Conservation (phyloP, 2,888 invertebrate genomes). For the Caenorhabditis sulstoni region DNA sequence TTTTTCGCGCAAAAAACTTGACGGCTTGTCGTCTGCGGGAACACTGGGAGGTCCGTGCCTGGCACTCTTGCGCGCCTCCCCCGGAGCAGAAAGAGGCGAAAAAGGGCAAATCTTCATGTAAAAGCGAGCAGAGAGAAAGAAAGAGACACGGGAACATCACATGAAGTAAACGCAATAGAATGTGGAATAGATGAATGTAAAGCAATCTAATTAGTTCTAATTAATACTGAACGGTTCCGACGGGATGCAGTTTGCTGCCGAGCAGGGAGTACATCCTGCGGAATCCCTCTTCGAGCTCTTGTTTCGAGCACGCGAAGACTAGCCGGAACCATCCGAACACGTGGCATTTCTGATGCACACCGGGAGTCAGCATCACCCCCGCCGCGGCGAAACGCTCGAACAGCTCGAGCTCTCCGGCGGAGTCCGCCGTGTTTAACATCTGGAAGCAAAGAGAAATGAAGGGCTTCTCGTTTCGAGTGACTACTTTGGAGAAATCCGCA, state of each 20-base stretch:
- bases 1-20: conserved; percentile 28
- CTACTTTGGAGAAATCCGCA: conserved; percentile 68
- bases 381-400: conserved; percentile 57
- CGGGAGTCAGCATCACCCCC: conserved; percentile 77
- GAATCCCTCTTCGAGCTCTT: conserved; percentile 75
- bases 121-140: conserved; percentile 15
- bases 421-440: conserved; percentile 45
- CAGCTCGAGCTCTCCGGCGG: conserved; percentile 59
- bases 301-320: conserved; percentile 72
- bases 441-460: conserved; percentile 30
- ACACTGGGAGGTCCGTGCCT: conserved; percentile 55
- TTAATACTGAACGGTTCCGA: conserved; percentile 42
- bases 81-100: conserved; percentile 32
- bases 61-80: conserved; percentile 24
- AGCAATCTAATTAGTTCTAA: conserved; percentile 43
- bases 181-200: conserved; percentile 7
- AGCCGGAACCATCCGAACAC: conserved; percentile 80
- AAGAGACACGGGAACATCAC: conserved; percentile 13
- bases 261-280: conserved; percentile 28
- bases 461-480: no score
- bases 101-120: conserved; percentile 28
- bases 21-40: conserved; percentile 36
- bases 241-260: conserved; percentile 31
- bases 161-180: conserved; percentile 2
- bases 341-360: conserved; percentile 69